Conservation (phyloP, 1,140 invertebrate species). For the Eriocheir sinensis region DNA sequence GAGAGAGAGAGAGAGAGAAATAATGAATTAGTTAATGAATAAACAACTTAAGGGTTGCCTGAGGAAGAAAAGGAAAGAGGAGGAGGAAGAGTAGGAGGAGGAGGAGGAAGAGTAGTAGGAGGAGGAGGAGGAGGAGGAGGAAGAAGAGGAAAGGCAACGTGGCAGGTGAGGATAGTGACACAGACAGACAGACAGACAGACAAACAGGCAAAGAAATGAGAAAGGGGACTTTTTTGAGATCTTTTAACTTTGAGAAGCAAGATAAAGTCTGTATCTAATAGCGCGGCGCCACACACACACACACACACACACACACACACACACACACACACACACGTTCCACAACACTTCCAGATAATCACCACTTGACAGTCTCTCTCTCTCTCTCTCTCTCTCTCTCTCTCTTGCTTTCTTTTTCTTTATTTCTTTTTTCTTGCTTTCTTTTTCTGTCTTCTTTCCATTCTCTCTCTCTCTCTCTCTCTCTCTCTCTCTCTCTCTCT, state of each 20-base stretch:
- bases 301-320: slow-evolving; percentile 43
- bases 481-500: too few species aligned
- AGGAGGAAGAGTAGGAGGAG: not conserved
- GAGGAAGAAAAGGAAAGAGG: not conserved
- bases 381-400: too few species aligned
- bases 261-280: not conserved
- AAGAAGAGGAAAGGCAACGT: not conserved
- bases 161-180: not conserved
- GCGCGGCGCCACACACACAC: not conserved
- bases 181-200: not conserved
- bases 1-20: not conserved
- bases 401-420: too few species aligned
- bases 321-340: slow-evolving; percentile 23
- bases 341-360: too few species aligned
- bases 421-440: too few species aligned
- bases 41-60: not conserved
- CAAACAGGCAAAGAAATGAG: not conserved
- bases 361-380: too few species aligned
- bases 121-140: not conserved
- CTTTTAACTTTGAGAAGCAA: not conserved
- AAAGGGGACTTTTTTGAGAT: too few species aligned
- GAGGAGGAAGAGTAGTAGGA: not conserved
- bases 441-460: too few species aligned
- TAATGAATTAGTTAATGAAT: not conserved
- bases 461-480: too few species aligned